Evolutionary conservation across 1,140 invertebrate genomes (phyloP).

Genomic region (Monochamus saltuarius): DNA sequence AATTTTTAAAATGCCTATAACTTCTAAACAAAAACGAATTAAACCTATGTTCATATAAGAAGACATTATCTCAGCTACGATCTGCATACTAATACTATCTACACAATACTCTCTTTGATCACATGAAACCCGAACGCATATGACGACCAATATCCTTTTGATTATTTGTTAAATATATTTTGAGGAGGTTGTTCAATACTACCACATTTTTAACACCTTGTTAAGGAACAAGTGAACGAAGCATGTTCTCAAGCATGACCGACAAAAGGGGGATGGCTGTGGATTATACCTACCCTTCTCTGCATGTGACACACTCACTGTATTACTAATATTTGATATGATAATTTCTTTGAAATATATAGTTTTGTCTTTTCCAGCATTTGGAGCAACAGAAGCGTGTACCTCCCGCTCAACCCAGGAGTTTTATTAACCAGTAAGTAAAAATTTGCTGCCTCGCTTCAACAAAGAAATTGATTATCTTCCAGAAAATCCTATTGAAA

Average conservation of each 20-base stretch:
- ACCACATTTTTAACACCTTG: too few relatives aligned
- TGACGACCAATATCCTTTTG: too few relatives aligned
- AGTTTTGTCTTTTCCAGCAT: slow-evolving; percentile 57
- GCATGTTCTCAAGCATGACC: slow-evolving; percentile 14
- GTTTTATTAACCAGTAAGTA: slow-evolving; percentile 73
- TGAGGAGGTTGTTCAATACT: too few relatives aligned
- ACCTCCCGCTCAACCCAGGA: slow-evolving; percentile 58
- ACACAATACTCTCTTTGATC: too few relatives aligned
- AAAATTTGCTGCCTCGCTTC: background rate
- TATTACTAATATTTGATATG: background rate
- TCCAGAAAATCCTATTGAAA: too few relatives aligned
- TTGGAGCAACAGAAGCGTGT: slow-evolving; percentile 62
- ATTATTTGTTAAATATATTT: slow-evolving; percentile 7
- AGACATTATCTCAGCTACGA: too few relatives aligned
- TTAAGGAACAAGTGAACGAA: background rate
- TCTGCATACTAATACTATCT: too few relatives aligned
- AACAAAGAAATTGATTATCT: background rate
- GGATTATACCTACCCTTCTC: background rate
- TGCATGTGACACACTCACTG: slow-evolving; percentile 11
- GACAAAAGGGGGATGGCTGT: background rate
- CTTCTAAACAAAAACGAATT: too few relatives aligned
- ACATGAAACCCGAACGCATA: too few relatives aligned
- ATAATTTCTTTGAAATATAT: too few relatives aligned
- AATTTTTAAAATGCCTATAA: too few relatives aligned
- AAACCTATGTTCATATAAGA: too few relatives aligned